Conservation (phyloP, 2,888 invertebrate genomes). For the Salticus scenicus region DNA sequence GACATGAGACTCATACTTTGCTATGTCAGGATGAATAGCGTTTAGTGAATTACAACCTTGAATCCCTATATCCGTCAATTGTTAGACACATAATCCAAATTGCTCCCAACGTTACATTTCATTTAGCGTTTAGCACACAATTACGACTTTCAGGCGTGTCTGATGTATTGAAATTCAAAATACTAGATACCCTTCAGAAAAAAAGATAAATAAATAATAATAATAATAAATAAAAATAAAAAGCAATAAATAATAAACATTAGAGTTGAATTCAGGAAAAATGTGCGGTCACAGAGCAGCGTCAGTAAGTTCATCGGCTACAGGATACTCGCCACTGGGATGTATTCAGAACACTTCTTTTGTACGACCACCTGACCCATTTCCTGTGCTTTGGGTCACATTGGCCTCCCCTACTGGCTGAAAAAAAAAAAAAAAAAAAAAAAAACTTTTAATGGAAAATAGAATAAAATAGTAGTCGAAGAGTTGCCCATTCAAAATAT, state of each 20-base stretch:
- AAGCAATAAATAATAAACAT: too few species aligned
- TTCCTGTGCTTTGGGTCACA: conserved; percentile 44
- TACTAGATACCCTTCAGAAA: conserved; percentile 33
- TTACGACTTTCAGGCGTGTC: conserved; percentile 13
- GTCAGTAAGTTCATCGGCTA: conserved; percentile 33
- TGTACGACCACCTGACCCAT: conserved; percentile 43
- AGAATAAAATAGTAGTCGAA: neutral
- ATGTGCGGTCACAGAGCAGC: neutral
- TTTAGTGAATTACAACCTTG: neutral
- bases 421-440: neutral
- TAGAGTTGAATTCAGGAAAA: neutral
- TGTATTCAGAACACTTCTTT: conserved; percentile 38
- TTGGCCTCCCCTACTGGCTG: conserved; percentile 12
- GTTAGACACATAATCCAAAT: conserved; percentile 4
- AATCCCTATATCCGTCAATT: neutral
- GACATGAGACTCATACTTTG: neutral
- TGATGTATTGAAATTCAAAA: conserved; percentile 11
- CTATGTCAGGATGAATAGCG: neutral
- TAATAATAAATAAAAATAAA: neutral
- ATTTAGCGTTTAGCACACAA: conserved; percentile 26
- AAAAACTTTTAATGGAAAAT: neutral
- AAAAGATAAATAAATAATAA: neutral
- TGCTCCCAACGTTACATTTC: neutral
- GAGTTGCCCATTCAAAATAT: neutral
- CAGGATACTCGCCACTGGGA: conserved; percentile 25